phyloP scores from a whole-genome alignment of 2,113 vertebrate genomes.

The Psophia crepitans region DNA sequence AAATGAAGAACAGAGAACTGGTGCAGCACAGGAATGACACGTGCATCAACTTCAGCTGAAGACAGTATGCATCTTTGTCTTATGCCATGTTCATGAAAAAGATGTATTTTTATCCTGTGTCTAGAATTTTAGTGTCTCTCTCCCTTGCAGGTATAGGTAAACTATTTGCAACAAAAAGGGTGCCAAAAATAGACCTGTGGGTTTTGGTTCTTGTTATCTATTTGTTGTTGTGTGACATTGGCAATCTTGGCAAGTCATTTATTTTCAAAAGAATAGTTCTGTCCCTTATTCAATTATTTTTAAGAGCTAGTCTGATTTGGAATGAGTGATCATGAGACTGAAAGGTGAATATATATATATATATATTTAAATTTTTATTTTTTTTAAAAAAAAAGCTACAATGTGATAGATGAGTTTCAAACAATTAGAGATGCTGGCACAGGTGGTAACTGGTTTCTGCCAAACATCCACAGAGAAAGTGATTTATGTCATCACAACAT shows the following conservation, averaged over 20 bases:
- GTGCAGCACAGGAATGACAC: background rate
- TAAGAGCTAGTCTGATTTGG: background rate
- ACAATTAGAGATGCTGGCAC: background rate
- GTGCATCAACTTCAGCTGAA: background rate
- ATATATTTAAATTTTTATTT: no score
- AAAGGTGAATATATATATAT: background rate
- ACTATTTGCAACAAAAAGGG: background rate
- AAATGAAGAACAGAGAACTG: background rate
- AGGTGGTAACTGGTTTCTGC: constrained; percentile 10
- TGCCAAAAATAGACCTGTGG: background rate
- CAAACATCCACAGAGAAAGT: background rate
- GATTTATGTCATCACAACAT: constrained; percentile 1
- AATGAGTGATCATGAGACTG: background rate
- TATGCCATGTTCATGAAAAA: background rate
- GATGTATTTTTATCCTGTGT: background rate
- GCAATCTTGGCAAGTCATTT: background rate
- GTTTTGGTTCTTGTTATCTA: background rate
- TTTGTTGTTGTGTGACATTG: background rate
- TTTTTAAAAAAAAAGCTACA: background rate
- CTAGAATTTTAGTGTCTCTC: background rate
- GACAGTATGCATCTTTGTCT: background rate
- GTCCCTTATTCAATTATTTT: background rate
- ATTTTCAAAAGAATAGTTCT: background rate
- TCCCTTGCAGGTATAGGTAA: background rate
- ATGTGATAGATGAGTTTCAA: background rate